Base-by-base conservation (phyloP, 2,797 vertebrate genomes). In the Silurus lanzhouensis region DNA sequence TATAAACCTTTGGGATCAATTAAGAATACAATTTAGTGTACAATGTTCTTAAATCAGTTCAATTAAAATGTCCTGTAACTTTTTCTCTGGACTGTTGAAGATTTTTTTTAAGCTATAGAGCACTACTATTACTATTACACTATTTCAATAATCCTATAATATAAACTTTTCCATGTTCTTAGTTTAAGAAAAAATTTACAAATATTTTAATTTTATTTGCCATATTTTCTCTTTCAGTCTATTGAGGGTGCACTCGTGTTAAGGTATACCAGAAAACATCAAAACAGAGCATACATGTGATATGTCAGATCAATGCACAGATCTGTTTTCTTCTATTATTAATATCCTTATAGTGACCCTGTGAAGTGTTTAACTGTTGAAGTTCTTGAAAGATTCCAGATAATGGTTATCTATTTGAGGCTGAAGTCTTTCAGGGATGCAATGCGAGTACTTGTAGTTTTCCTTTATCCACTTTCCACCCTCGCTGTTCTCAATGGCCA, bases 401-500 rank as follows among this genome's bases (percentile, higher is more conserved):
- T 90, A 44, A 78, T 96, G 95, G 3, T 13, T 83, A 74, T 97
- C 92, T 0, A 97, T 95, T 85, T 93, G 92, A 57, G 88, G 85
- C 91, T 96, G 96, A 77, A 97, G 91, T n/a, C 78, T 81, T 0
- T 93, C 86, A 0, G 96, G 95, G 87, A 97, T 89, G 14, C 97
- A 97, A 88, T 97, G 95, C 38, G 96, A 94, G 86, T 91, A 95
- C 84, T 95, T 97, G 90, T 98, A 97, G 68, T 82, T 94, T 84
- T 95, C 93, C 89, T 91, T 96, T 79, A 98, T 94, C 96, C 97
- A 97, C 66, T 83, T 92, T 14, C 96, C 97, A 0, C 96, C 96
- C 48, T 95, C 92, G 0, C 94, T 96, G 94, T 94, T 95, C 91
- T 98, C 96, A 0, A 97, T 96, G 90, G 96, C 97, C 89, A 98